Conservation (phyloP, 1,140 invertebrate genomes). For the Ganaspis sp. region DNA sequence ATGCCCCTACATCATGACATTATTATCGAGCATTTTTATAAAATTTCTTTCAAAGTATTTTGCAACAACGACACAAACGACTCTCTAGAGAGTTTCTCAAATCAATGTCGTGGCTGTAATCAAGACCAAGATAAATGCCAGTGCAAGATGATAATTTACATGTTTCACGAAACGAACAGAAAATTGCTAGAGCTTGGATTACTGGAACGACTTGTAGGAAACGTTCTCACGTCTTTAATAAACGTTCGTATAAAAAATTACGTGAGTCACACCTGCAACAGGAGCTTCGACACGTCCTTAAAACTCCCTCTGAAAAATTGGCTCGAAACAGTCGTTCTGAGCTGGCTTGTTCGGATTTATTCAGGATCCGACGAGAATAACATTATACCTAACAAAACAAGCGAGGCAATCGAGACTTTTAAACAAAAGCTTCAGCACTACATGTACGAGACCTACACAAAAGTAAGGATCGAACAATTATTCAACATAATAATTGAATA, state of each 20-base stretch:
- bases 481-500: slow-evolving; percentile 91
- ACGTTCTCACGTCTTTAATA: slow-evolving; percentile 88
- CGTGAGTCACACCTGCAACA: slow-evolving; percentile 87
- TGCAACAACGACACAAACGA: slow-evolving; percentile 75
- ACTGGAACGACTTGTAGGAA: slow-evolving; percentile 86
- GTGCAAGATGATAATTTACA: slow-evolving; percentile 84
- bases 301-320: slow-evolving; percentile 82
- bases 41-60: slow-evolving; percentile 85
- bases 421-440: slow-evolving; percentile 89
- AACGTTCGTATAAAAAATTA: slow-evolving; percentile 88
- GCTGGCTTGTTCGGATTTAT: slow-evolving; percentile 48
- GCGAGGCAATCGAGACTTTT: slow-evolving; percentile 81
- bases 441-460: slow-evolving; percentile 92
- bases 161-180: slow-evolving; percentile 87
- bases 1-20: slow-evolving; percentile 82
- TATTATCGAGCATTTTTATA: slow-evolving; percentile 86
- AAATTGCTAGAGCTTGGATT: slow-evolving; percentile 85
- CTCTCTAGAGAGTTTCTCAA: slow-evolving; percentile 49
- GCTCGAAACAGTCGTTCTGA: slow-evolving; percentile 54
- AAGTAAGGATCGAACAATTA: slow-evolving; percentile 91
- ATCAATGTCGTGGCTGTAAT: slow-evolving; percentile 83
- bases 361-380: slow-evolving; percentile 42
- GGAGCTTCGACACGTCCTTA: slow-evolving; percentile 89
- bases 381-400: slow-evolving; percentile 70
- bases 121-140: slow-evolving; percentile 83